Percentiles rank a stretch among this genome's conserved stretches.
Conservation (phyloP, 2,888 invertebrate genomes). For the Smittia sp. region DNA sequence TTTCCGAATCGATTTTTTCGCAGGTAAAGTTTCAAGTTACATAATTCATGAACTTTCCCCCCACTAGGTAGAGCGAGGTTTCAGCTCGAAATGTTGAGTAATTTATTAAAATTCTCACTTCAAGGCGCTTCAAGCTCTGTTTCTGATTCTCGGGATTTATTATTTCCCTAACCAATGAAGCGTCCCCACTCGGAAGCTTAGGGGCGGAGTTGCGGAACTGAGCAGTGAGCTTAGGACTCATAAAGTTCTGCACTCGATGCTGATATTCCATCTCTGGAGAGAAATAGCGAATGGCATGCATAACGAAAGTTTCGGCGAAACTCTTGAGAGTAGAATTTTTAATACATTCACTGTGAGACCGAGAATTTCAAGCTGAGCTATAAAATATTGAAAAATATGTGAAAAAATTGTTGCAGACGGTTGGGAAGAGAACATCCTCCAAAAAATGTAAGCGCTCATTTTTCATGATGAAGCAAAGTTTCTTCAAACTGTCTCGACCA, state of each 20-base stretch:
- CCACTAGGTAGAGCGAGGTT: no score
- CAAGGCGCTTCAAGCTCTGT: no score
- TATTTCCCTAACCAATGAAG: no score
- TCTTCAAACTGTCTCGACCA: not conserved
- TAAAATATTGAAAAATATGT: not conserved
- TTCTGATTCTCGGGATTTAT: no score
- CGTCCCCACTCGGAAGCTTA: not conserved
- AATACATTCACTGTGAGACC: not conserved
- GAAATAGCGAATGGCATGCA: not conserved
- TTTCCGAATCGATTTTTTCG: no score
- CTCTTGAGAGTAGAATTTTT: constrained; percentile 12
- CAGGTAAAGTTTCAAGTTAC: no score
- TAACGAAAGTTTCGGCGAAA: not conserved
- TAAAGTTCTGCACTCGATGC: not conserved
- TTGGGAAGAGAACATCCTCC: not conserved
- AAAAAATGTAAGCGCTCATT: not conserved
- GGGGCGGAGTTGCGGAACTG: not conserved
- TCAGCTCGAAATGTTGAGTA: no score
- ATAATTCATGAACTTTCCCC: no score
- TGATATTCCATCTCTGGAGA: constrained; percentile 1
- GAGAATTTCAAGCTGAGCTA: not conserved
- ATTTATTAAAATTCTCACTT: no score
- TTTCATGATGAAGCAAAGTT: not conserved
- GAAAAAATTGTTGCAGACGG: not conserved
- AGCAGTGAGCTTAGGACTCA: not conserved